Base-by-base conservation (phyloP, 2,888 invertebrate genomes). In the Phorcus lineatus region DNA sequence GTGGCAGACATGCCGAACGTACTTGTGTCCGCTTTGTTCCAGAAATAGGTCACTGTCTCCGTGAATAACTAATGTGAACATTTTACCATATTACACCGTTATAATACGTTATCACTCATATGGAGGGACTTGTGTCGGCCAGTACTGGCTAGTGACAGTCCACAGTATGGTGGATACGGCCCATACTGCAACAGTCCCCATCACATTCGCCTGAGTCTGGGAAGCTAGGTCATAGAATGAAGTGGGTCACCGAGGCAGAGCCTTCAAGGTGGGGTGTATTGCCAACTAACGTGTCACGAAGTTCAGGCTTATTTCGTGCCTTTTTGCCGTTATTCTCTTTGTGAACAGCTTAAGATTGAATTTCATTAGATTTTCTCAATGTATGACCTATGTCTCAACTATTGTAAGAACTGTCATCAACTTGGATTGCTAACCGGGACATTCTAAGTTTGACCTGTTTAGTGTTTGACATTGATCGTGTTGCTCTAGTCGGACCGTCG, bases 11-110 rank as follows among this genome's bases (percentile, higher is more conserved):
- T 62, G 62, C 62, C 62, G 16, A 28, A 24, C 62, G 62, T 28
- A 62, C 62, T 62, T 62, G 62, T 62, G 62, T 28, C 62, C 28
- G 62, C 62, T 62, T 62, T 62, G 62, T 62, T 62, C 62, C 62
- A 77, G 70, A 83, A 83, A 53, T 82, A 78, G 85, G 82, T 85
- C 83, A 83, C 70, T 79, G 75, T 31, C 78, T 82, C 78, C 54
- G 76, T 79, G 70, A 79, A 76, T 78, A 77, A 78, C 74, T 81
- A 75, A 80, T 80, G 80, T 54, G 54, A 74, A 80, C 77, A 55
- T 31, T 79, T 47, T 74, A 70, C 47, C n/a, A 77, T 28, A 66
- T 77, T 77, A 80, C 77, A 80, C 77, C 77, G 77, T 40, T 74
- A 80, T 55, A 70, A 22, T 24, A 31, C 17, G 47, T 28, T 62